Evolutionary conservation across 2,888 invertebrate species (phyloP), one percentile per base, ranked within the genome.

Genomic region (Prenolepis imparis): DNA sequence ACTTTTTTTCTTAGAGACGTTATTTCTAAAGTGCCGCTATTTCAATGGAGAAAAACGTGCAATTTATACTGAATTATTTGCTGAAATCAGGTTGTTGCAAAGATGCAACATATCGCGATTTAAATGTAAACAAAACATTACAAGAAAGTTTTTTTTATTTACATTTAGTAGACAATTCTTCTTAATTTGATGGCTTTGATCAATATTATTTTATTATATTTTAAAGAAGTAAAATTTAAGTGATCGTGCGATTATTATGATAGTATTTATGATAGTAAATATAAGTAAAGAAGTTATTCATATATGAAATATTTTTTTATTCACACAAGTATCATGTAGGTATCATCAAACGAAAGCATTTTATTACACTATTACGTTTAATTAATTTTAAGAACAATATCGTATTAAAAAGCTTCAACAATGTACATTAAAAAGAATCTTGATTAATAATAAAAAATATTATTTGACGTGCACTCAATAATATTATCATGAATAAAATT

Each of bases 11-110:
- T 36, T 36, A 70, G 82, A 64, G 87, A 87, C 85, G 86, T 87
- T 87, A 87, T 83, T 88, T 74, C 80, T 68, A 72, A 68, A 61
- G 80, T 59, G 74, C 83, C 82, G 74, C 85, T 70, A 84, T 63
- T 36, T 36, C 52, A 39, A 32, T 12, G 32, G 18, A 21, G 57
- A 82, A 67, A 82, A 82, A 57, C 21, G 21, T 32, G 57, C 48
- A 52, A 73, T 61, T n/a, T 74, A 21, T 28, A 59, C 36, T 80
- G n/a, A 52, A 48, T 48, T 78, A 28, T 68, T 57, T 48, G 44
- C 41, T n/a, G 32, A 67, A 6, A 18, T 28, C n/a, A 32, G 11
- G 11, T 57, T 41, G 32, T 70, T 24, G 41, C 70, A 32, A 72
- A 57, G 44, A 70, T 24, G 3, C 72, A 59, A 28, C 59, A 1